A percentile compares a stretch with the other conserved stretches of the same genome.
These are phyloP conservation scores for Euplagia quadripunctaria DNA, from an alignment of 2,888 invertebrate genomes.

Conservation along the genomic window DNA sequence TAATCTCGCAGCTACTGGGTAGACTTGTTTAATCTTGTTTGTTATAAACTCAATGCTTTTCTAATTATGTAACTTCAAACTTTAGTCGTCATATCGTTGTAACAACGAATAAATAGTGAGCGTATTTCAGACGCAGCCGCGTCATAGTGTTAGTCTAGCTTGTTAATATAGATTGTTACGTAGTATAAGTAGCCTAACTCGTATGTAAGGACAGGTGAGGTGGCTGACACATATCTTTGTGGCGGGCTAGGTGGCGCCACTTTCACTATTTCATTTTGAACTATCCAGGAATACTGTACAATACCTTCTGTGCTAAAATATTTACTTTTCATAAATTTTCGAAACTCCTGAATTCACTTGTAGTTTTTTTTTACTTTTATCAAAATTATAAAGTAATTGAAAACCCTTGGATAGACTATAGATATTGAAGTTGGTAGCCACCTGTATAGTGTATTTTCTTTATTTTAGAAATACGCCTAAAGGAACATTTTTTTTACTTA, in stretches of 20 bases:
- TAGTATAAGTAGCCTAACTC: conserved; percentile 57
- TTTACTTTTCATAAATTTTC: background rate
- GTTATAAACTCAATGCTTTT: background rate
- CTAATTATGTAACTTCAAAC: conserved; percentile 9
- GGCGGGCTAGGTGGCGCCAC: conserved; percentile 35
- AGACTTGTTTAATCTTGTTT: no score
- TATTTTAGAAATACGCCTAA: background rate
- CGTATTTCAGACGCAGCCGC: conserved; percentile 18
- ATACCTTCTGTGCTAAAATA: background rate
- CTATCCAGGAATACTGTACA: background rate
- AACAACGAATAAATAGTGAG: conserved; percentile 19
- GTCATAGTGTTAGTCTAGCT: conserved; percentile 42
- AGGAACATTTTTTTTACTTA: no score
- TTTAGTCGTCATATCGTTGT: conserved; percentile 2
- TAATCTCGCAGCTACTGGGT: no score
- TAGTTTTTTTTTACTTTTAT: background rate
- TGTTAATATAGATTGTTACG: conserved; percentile 67
- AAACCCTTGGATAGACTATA: conserved; percentile 1
- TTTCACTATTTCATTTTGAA: conserved; percentile 7
- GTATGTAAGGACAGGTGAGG: conserved; percentile 49
- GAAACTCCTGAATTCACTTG: background rate
- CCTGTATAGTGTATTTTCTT: conserved; percentile 12
- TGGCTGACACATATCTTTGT: conserved; percentile 69
- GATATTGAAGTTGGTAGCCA: background rate
- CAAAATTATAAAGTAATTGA: background rate